A percentile compares a stretch with the other conserved stretches of the same genome.
These are phyloP conservation scores for Psephotus haematonotus DNA, from an alignment of 2,113 vertebrate genomes.

Conservation along the genomic window DNA sequence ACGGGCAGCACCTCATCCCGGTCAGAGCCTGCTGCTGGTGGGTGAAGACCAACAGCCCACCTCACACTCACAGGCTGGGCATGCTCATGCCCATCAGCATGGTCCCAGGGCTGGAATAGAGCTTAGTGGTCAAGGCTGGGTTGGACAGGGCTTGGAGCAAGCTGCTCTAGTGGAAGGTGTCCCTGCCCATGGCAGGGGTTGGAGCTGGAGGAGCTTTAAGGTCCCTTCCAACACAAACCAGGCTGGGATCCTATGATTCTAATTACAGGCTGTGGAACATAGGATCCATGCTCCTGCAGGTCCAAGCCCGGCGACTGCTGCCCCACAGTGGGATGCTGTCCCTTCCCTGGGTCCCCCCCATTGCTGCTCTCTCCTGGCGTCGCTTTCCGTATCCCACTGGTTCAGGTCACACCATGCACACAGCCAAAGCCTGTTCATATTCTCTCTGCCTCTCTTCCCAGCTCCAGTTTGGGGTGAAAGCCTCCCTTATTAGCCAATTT, in stretches of 20 bases:
- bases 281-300: not conserved
- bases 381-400: not conserved
- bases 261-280: fast-evolving
- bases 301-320: not conserved
- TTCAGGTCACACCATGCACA: constrained; percentile 45
- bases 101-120: not conserved
- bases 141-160: not conserved
- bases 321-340: fast-evolving
- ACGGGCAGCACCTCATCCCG: not conserved
- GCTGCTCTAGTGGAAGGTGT: not conserved
- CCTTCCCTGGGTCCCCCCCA: not conserved
- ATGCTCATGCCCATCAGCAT: fast-evolving
- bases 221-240: not conserved
- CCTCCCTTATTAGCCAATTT: constrained; percentile 79
- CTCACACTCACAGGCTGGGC: not conserved
- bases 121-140: not conserved
- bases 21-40: not conserved
- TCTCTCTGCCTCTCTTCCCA: constrained; percentile 35
- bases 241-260: not conserved
- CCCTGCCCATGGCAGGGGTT: not conserved
- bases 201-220: not conserved
- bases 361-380: not conserved
- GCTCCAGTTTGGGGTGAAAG: constrained; percentile 77
- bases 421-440: not conserved
- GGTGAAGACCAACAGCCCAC: not conserved